Percentiles rank a stretch among this genome's conserved stretches.
These are phyloP conservation scores for Hirtodrosophila histrioides DNA, from an alignment of 2,888 invertebrate species.

Conservation along the genomic window DNA sequence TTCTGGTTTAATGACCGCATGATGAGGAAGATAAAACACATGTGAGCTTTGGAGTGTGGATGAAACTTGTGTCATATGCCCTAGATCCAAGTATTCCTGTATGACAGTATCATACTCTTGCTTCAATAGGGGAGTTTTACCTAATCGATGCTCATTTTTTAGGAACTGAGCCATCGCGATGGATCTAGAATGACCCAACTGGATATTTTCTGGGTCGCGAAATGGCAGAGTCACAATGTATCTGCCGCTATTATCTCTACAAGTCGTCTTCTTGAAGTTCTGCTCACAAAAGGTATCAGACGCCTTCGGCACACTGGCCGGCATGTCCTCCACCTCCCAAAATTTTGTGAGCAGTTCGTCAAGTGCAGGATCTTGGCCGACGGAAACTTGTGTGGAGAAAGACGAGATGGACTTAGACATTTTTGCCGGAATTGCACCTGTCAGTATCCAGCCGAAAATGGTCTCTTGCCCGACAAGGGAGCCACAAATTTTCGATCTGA, in stretches of 20 bases:
- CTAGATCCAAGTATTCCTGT: slow-evolving; percentile 5
- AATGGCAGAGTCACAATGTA: slow-evolving; percentile 2
- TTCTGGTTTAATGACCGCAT: slow-evolving; percentile 3
- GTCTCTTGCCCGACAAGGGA: slow-evolving; percentile 21
- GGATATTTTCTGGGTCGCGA: not conserved
- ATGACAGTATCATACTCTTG: too few species aligned
- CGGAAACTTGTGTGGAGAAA: slow-evolving; percentile 3
- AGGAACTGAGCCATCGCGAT: slow-evolving; percentile 1
- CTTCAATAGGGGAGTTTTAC: not conserved
- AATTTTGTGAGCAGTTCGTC: slow-evolving; percentile 32
- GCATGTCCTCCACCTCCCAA: slow-evolving; percentile 24
- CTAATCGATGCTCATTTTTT: not conserved
- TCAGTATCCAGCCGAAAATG: slow-evolving; percentile 5
- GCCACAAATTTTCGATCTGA: slow-evolving; percentile 7
- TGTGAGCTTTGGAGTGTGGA: too few species aligned
- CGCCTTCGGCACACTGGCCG: not conserved
- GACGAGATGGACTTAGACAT: not conserved
- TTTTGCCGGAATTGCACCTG: slow-evolving; percentile 7
- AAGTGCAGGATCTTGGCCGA: slow-evolving; percentile 11
- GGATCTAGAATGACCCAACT: slow-evolving; percentile 2
- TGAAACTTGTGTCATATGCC: slow-evolving; percentile 1
- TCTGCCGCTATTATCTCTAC: not conserved
- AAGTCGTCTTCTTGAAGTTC: not conserved
- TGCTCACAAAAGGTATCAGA: slow-evolving; percentile 4
- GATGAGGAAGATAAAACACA: not conserved